Conservation (phyloP, 53 echinoderm and acorn worm species). For the Echinometra lucunter region DNA sequence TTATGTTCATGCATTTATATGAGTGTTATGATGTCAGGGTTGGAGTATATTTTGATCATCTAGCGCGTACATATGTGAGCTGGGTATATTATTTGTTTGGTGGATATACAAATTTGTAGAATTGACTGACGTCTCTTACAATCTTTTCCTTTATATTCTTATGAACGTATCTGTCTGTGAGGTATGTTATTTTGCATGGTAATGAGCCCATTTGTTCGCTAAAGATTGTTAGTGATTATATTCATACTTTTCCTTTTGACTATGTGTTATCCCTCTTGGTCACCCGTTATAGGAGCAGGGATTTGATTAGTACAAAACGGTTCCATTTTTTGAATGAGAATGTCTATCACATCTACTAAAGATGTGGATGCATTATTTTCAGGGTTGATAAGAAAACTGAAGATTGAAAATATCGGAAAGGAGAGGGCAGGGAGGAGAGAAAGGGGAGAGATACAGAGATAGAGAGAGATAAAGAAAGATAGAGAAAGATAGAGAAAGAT, state of each 20-base stretch:
- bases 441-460: neutral
- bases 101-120: neutral
- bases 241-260: neutral
- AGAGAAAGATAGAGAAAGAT: neutral
- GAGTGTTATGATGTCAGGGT: conserved; percentile 49
- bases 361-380: conserved; percentile 6
- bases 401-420: neutral
- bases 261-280: neutral
- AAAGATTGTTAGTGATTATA: neutral
- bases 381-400: neutral
- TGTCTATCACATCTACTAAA: neutral
- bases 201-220: neutral
- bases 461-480: neutral
- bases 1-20: conserved; percentile 19
- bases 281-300: neutral
- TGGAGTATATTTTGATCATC: neutral
- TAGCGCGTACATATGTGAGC: neutral
- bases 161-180: neutral
- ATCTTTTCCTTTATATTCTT: neutral
- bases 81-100: neutral
- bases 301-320: neutral
- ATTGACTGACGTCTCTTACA: neutral
- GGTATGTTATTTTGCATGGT: neutral
- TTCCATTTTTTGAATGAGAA: too few relatives aligned
- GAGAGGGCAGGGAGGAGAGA: neutral